Percentiles rank a stretch among this genome's conserved stretches.
Evolutionary conservation across 2,113 vertebrate species (phyloP).

Genomic region (Pollachius pollachius): DNA sequence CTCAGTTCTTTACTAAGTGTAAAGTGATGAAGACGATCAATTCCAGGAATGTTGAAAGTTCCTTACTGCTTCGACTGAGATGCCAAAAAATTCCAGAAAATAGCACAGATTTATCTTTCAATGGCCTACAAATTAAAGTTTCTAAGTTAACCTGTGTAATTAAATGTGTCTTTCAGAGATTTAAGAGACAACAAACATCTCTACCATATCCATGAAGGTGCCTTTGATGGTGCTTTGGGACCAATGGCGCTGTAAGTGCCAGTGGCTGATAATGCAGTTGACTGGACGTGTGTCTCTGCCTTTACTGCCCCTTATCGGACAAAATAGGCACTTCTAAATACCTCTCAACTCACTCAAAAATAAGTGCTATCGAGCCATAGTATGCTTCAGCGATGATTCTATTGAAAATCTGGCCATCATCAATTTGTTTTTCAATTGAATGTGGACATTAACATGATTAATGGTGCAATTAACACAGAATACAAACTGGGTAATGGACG

Average conservation of each 20-base stretch:
- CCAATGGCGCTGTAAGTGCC: conserved; percentile 83
- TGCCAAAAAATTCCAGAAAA: too few species aligned
- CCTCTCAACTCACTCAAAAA: background rate
- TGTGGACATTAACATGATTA: too few species aligned
- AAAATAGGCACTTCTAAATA: too few species aligned
- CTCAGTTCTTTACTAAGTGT: conserved; percentile 33
- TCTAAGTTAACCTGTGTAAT: too few species aligned
- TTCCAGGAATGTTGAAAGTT: conserved; percentile 18
- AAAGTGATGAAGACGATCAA: conserved; percentile 19
- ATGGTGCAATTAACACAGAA: too few species aligned
- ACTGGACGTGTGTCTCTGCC: background rate
- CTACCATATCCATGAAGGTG: conserved; percentile 77
- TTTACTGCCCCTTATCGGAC: background rate
- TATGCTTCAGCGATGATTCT: too few species aligned
- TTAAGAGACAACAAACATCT: conserved; percentile 84
- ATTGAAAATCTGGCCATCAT: too few species aligned
- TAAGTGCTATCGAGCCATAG: background rate
- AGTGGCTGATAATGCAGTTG: background rate
- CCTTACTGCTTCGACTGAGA: background rate
- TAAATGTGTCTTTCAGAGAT: conserved; percentile 67
- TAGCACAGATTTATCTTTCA: too few species aligned
- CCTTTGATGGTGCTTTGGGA: conserved; percentile 82
- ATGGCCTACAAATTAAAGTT: too few species aligned
- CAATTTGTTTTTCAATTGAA: too few species aligned
- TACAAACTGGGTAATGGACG: too few species aligned